Conservation (phyloP, 2,797 vertebrate species). For the Lepilemur septentrionalis region DNA sequence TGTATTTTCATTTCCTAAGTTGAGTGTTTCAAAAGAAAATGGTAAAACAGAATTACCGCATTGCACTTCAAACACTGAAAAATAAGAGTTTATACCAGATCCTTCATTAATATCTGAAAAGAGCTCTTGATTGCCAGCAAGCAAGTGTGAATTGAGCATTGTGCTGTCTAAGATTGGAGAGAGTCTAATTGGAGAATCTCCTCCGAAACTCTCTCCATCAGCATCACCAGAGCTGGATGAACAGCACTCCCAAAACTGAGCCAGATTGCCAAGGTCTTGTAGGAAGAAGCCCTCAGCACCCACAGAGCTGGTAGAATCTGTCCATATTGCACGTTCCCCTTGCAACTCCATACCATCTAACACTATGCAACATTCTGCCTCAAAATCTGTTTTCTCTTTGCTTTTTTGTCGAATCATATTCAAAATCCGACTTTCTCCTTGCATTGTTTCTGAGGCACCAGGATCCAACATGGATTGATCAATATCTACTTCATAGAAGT, state of each 20-base stretch:
- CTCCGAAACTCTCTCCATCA: conserved; percentile 96
- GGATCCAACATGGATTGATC: conserved; percentile 99
- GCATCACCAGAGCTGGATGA: conserved; percentile 97
- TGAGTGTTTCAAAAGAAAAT: conserved; percentile 94
- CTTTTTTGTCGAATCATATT: conserved; percentile 99
- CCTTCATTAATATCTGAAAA: conserved; percentile 93
- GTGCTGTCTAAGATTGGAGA: conserved; percentile 93
- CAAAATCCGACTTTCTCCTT: conserved; percentile 98
- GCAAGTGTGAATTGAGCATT: conserved; percentile 90
- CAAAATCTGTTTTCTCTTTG: conserved; percentile 94
- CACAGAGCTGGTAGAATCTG: conserved; percentile 91
- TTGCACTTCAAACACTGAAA: conserved; percentile 99
- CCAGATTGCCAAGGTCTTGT: conserved; percentile 95
- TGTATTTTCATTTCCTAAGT: conserved; percentile 90
- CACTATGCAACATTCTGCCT: conserved; percentile 98
- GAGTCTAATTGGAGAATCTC: conserved; percentile 93
- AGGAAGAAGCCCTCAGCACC: conserved; percentile 94
- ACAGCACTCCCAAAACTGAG: conserved; percentile 98
- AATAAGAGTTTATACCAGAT: conserved; percentile 94
- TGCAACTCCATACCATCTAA: conserved; percentile 97
- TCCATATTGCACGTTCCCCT: conserved; percentile 99
- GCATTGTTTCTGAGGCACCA: conserved; percentile 99
- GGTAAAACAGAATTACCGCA: conserved; percentile 96
- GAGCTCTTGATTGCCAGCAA: conserved; percentile 92
- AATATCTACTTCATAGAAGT: conserved; percentile 99